These are phyloP conservation scores for Eudiplozoon nipponicum DNA, from an alignment of 2,888 invertebrate genomes.

Conservation along the genomic window DNA sequence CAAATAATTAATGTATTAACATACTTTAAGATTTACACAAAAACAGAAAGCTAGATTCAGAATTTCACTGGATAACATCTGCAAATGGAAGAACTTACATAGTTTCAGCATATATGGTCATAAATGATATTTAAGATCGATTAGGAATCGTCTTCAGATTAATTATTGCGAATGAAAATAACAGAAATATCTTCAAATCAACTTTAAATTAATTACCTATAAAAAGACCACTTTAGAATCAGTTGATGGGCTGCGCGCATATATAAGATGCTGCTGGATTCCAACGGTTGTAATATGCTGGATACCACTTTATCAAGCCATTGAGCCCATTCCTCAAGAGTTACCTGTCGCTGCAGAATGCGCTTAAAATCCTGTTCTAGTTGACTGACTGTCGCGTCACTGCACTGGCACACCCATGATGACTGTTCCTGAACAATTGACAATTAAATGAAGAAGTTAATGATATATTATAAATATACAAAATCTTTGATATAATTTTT, in stretches of 20 bases:
- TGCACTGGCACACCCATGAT: slow-evolving; percentile 86
- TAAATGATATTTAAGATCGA: no score
- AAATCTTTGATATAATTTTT: no score
- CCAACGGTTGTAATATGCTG: slow-evolving; percentile 53
- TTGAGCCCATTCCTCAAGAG: slow-evolving; percentile 75
- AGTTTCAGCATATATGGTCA: no score
- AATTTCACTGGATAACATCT: no score
- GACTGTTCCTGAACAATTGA: slow-evolving; percentile 35
- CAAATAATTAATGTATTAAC: no score
- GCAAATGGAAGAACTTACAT: no score
- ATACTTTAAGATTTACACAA: no score
- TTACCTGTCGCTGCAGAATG: slow-evolving; percentile 41
- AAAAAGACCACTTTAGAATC: slow-evolving; percentile 88
- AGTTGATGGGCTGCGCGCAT: slow-evolving; percentile 37
- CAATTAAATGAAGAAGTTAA: background rate
- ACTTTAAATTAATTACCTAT: slow-evolving; percentile 39
- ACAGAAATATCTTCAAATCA: background rate
- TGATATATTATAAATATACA: background rate
- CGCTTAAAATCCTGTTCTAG: slow-evolving; percentile 55
- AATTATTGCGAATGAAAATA: slow-evolving; percentile 12
- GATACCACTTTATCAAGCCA: slow-evolving; percentile 82
- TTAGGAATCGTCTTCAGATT: no score
- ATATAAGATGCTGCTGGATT: slow-evolving; percentile 30
- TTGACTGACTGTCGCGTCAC: slow-evolving; percentile 45
- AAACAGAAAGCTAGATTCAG: no score